A percentile compares a stretch with the other conserved stretches of the same genome.
Conservation (phyloP, 2,888 invertebrate species). For the Druceiella hillmani region DNA sequence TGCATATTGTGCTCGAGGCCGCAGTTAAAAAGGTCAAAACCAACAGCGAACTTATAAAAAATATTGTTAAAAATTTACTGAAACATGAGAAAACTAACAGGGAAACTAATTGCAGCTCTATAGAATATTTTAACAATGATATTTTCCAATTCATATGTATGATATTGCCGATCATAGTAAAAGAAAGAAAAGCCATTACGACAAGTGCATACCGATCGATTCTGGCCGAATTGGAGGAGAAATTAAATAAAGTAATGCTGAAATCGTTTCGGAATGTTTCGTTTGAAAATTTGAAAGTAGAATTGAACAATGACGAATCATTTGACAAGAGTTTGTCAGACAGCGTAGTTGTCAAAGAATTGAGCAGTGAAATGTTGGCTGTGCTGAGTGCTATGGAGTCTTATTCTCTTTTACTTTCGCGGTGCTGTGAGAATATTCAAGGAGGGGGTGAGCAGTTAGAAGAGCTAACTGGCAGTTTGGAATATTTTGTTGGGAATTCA, state of each 20-base stretch:
- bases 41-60: constrained; percentile 37
- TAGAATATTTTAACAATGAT: constrained; percentile 36
- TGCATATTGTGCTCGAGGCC: constrained; percentile 36
- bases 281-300: constrained; percentile 30
- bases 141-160: constrained; percentile 42
- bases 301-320: constrained; percentile 27
- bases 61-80: constrained; percentile 35
- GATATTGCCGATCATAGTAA: constrained; percentile 39
- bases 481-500: constrained; percentile 37
- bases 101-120: constrained; percentile 24
- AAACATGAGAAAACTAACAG: constrained; percentile 30
- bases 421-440: constrained; percentile 39
- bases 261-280: constrained; percentile 38
- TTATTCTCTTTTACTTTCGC: constrained; percentile 38
- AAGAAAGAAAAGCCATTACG: constrained; percentile 39
- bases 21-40: constrained; percentile 40
- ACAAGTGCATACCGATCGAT: constrained; percentile 37
- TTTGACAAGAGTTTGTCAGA: constrained; percentile 32
- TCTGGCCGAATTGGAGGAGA: constrained; percentile 41
- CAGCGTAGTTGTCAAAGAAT: constrained; percentile 28
- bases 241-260: constrained; percentile 35
- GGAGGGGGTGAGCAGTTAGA: constrained; percentile 5
- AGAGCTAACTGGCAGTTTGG: constrained; percentile 26
- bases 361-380: constrained; percentile 31
- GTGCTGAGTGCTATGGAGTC: constrained; percentile 42